Evolutionary conservation across 1,140 invertebrate species (phyloP), one percentile per base, ranked within the genome.

Genomic region (Danaus plexippus): DNA sequence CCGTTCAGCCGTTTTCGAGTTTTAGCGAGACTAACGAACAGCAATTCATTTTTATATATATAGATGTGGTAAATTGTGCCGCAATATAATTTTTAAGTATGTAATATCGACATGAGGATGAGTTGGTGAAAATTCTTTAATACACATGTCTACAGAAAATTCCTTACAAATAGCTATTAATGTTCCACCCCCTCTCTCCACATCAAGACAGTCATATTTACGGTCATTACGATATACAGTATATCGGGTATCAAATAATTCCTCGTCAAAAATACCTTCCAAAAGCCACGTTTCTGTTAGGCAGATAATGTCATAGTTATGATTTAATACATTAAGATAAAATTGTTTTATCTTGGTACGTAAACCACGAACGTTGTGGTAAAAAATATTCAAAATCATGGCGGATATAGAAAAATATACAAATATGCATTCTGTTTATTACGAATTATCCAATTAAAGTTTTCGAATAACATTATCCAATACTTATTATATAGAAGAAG

Each of bases 291-390:
- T 56, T 44, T 56, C 54, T 9, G 47, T 56, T 43, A 56, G 18
- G 41, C 46, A 48, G 22, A 56, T 48, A 41, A 56, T 43, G 9
- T 56, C 47, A 49, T 49, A 52, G 18, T 57, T 10, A 9, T n/a
- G 22, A 49, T 46, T 41, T 10, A 57, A n/a, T 11, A 57, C 11
- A 9, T 52, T 57, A 40, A 9, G 22, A 50, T 50, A 57, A 45
- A 57, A 57, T 44, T 44, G 13, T 32, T 57, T 50, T 11, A 47
- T 57, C 32, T 57, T 57, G n/a, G 55, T 57, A 10, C 55, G 43
- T 46, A 57, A 51, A 32, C 48, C 55, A 11, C 55, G 55, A 11
- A 57, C 55, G 22, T 57, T 57, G 51, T 57, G 55, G 41, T 57
- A 57, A 45, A 49, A 57, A 46, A 50, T 45, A 46, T 50, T 43